Evolutionary conservation across 2,113 vertebrate species (phyloP).

Genomic region (Elanus axillaris): DNA sequence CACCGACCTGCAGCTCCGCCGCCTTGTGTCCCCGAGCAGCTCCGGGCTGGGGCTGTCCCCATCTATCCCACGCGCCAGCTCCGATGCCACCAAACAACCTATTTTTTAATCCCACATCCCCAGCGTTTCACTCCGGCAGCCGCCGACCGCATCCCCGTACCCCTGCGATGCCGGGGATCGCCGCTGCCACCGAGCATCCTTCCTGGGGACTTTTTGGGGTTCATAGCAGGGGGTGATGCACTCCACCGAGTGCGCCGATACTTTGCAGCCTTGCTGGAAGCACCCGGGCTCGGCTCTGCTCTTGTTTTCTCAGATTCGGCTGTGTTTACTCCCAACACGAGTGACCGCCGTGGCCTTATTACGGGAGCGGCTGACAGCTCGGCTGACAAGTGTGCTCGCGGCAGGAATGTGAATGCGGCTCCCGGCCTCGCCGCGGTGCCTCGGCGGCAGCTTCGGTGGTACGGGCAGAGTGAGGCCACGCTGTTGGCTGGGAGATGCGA

Average conservation of each 20-base stretch:
- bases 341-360: slow-evolving; percentile 54
- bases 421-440: not conserved
- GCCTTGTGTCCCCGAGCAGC: fast-evolving
- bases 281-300: not conserved
- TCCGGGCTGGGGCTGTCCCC: not conserved
- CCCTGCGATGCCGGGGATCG: fast-evolving
- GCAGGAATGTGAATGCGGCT: slow-evolving; percentile 46
- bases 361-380: slow-evolving; percentile 48
- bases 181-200: fast-evolving
- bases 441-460: not conserved
- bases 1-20: not conserved
- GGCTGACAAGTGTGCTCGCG: slow-evolving; percentile 50
- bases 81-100: fast-evolving
- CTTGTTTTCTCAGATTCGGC: slow-evolving; percentile 40
- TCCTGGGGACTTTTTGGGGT: not conserved
- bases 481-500: fast-evolving
- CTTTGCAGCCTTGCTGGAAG: not conserved
- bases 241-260: not conserved
- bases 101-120: fast-evolving
- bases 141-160: fast-evolving
- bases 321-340: slow-evolving; percentile 58
- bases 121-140: fast-evolving
- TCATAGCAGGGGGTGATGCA: fast-evolving
- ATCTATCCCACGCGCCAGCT: fast-evolving
- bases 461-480: not conserved